phyloP scores from a whole-genome alignment of 1,140 invertebrate species.

The Musca domestica region DNA sequence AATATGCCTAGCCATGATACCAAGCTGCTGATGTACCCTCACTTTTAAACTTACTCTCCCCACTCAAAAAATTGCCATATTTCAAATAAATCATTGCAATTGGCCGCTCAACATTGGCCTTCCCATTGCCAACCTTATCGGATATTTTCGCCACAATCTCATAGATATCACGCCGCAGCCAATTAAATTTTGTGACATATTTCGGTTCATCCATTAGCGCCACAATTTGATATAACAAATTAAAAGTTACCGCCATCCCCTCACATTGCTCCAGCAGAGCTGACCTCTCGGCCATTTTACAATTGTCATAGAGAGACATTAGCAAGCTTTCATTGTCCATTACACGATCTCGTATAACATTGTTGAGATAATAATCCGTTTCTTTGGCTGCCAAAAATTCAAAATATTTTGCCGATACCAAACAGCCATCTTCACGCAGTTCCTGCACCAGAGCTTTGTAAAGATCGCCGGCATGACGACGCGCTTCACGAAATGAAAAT shows the following conservation, averaged over 20 bases:
- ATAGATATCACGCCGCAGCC: slow-evolving; percentile 34
- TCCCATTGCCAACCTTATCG: background rate
- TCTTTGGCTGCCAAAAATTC: slow-evolving; percentile 24
- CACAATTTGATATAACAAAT: slow-evolving; percentile 35
- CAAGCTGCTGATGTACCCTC: no score
- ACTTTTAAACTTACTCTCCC: no score
- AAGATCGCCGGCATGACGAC: background rate
- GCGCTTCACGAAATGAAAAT: background rate
- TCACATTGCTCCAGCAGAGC: slow-evolving; percentile 24
- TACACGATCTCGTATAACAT: slow-evolving; percentile 35
- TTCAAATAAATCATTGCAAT: background rate
- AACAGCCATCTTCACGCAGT: slow-evolving; percentile 18
- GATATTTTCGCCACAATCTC: slow-evolving; percentile 39
- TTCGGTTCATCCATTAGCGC: slow-evolving; percentile 32
- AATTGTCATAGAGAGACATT: slow-evolving; percentile 32
- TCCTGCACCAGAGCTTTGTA: slow-evolving; percentile 5
- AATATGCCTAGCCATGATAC: no score
- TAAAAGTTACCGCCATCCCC: slow-evolving; percentile 36
- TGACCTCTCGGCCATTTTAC: slow-evolving; percentile 34
- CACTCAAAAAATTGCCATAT: background rate
- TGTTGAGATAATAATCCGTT: slow-evolving; percentile 30
- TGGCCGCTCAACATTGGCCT: background rate
- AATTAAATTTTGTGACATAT: slow-evolving; percentile 36
- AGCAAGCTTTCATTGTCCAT: slow-evolving; percentile 34
- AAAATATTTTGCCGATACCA: slow-evolving; percentile 2